These are phyloP conservation scores for Tonatia bakeri DNA, from an alignment of 2,113 vertebrate species.

Conservation along the genomic window DNA sequence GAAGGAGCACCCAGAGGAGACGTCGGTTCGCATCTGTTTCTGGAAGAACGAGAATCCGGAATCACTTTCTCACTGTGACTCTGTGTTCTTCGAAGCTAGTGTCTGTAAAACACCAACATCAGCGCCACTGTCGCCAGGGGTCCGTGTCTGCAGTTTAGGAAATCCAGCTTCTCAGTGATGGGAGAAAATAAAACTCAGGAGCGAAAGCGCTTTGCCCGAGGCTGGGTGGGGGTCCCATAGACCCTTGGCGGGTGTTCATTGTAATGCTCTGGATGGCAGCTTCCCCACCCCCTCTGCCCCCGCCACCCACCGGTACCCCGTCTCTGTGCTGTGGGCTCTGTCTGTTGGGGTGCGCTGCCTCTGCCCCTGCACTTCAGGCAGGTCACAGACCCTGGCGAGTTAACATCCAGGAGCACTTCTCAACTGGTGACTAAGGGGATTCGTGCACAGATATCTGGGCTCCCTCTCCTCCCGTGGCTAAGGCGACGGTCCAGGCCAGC, in stretches of 20 bases:
- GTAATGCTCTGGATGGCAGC: no score
- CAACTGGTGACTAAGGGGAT: neutral
- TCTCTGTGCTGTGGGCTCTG: neutral
- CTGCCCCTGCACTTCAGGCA: neutral
- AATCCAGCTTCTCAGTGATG: neutral
- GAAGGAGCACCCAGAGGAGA: no score
- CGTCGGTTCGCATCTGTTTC: neutral
- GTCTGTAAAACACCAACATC: neutral
- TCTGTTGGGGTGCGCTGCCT: neutral
- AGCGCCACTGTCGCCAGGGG: neutral
- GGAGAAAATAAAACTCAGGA: neutral
- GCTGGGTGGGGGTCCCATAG: no score
- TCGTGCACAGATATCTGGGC: rapidly evolving
- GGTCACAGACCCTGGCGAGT: neutral
- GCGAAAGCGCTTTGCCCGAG: neutral
- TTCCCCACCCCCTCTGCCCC: neutral
- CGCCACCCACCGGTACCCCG: neutral
- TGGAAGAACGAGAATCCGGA: neutral
- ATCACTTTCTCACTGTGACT: neutral
- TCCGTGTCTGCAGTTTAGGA: neutral
- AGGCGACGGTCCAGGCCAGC: rapidly evolving
- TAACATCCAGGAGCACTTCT: neutral
- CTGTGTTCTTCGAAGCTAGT: neutral
- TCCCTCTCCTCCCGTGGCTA: neutral
- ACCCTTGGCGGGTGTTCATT: rapidly evolving